These are phyloP conservation scores for Notospermus geniculatus DNA, from an alignment of 1,140 invertebrate species.

Conservation along the genomic window DNA sequence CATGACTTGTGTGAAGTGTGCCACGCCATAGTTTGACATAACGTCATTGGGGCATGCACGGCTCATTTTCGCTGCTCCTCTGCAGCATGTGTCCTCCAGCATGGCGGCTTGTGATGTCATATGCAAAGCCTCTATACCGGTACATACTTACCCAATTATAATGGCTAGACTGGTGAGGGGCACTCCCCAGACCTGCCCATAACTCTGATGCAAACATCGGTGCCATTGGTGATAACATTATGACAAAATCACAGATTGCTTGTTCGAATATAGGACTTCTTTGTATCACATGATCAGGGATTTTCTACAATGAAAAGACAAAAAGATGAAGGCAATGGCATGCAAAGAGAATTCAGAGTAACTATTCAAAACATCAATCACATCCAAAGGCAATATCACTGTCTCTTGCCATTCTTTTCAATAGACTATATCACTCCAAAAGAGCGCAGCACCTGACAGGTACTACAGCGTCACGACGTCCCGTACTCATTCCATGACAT, in stretches of 20 bases:
- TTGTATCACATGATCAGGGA: conserved; percentile 54
- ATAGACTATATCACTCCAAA: too few relatives aligned
- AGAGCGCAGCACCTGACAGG: too few relatives aligned
- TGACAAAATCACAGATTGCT: conserved; percentile 73
- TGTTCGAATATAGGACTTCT: conserved; percentile 73
- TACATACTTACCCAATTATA: conserved; percentile 28
- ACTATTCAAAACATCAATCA: background rate
- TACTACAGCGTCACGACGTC: too few relatives aligned
- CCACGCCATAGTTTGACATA: too few relatives aligned
- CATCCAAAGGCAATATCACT: background rate
- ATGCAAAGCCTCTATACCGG: too few relatives aligned
- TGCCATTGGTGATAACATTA: conserved; percentile 81
- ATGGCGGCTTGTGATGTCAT: too few relatives aligned
- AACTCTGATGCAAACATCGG: conserved; percentile 88
- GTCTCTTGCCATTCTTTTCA: too few relatives aligned
- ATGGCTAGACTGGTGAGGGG: conserved; percentile 16
- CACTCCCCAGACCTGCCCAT: conserved; percentile 73
- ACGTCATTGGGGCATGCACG: too few relatives aligned
- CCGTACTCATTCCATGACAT: too few relatives aligned
- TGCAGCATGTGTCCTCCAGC: background rate
- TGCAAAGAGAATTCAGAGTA: background rate
- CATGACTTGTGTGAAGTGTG: too few relatives aligned
- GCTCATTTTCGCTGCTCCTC: background rate
- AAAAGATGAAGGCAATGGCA: conserved; percentile 11
- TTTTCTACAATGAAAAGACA: conserved; percentile 31